These are phyloP conservation scores for Endotricha flammealis DNA, from an alignment of 2,888 invertebrate genomes.

Conservation along the genomic window DNA sequence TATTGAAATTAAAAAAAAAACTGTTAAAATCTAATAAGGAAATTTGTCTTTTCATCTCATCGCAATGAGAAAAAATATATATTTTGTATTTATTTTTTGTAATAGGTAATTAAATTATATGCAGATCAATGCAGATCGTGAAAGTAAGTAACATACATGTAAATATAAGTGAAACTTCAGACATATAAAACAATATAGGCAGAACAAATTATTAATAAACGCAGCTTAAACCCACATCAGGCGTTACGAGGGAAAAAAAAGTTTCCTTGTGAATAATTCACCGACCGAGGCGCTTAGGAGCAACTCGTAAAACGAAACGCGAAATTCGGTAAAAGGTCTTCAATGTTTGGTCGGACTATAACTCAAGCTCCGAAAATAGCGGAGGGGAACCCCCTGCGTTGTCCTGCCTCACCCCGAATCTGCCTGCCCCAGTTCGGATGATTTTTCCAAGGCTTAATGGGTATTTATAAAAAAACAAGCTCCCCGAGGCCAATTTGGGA, in stretches of 20 bases:
- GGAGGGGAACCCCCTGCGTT: slow-evolving; percentile 46
- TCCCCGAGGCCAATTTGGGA: slow-evolving; percentile 28
- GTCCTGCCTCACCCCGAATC: slow-evolving; percentile 28
- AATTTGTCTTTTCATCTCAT: no score
- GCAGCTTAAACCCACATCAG: slow-evolving; percentile 41
- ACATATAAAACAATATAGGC: slow-evolving; percentile 24
- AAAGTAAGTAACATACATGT: no score
- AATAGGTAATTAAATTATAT: no score
- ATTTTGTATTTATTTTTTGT: no score
- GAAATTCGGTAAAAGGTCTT: slow-evolving; percentile 74
- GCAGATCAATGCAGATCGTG: no score
- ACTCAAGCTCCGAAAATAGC: slow-evolving; percentile 73
- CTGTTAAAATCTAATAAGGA: no score
- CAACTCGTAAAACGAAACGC: slow-evolving; percentile 67
- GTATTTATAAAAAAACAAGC: slow-evolving; percentile 53
- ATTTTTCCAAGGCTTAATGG: slow-evolving; percentile 56
- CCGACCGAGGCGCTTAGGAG: slow-evolving; percentile 60
- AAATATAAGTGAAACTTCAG: not conserved
- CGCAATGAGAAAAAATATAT: no score
- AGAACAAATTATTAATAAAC: slow-evolving; percentile 43
- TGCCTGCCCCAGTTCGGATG: slow-evolving; percentile 54
- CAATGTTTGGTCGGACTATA: slow-evolving; percentile 72
- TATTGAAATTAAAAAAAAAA: no score
- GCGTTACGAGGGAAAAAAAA: slow-evolving; percentile 39
- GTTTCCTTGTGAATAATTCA: slow-evolving; percentile 64